phyloP scores from a whole-genome alignment of 2,113 vertebrate genomes.

The Sterrhoptilus dennistouni region DNA sequence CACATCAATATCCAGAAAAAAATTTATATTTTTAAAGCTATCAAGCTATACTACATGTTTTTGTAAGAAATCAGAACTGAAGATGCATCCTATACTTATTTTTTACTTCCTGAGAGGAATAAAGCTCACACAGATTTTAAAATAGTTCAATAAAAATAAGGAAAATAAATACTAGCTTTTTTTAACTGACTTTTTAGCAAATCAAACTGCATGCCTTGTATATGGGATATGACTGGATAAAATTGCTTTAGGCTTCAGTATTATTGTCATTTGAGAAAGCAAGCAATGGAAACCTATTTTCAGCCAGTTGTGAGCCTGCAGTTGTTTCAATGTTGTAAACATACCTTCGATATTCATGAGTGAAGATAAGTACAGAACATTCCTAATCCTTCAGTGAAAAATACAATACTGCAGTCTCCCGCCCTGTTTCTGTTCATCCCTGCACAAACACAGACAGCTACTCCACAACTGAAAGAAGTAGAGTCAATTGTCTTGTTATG shows the following conservation, averaged over 20 bases:
- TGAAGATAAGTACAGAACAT: conserved; percentile 1
- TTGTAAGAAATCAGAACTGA: not conserved
- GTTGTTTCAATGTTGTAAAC: not conserved
- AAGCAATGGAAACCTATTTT: conserved; percentile 23
- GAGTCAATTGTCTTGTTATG: conserved; percentile 12
- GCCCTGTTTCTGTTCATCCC: not conserved
- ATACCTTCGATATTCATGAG: conserved; percentile 23
- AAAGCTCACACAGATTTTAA: not conserved
- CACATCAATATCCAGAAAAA: not conserved
- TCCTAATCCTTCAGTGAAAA: conserved; percentile 15
- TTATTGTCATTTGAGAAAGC: conserved; percentile 20
- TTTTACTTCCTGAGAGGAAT: not conserved
- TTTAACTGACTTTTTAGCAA: not conserved
- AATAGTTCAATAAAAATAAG: not conserved
- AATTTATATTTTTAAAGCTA: not conserved
- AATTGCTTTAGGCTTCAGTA: not conserved
- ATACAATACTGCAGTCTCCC: not conserved
- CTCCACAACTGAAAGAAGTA: not conserved
- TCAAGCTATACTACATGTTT: not conserved
- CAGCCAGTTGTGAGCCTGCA: not conserved
- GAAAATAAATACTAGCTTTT: not conserved
- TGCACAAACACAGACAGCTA: not conserved
- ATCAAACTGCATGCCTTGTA: not conserved
- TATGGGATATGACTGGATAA: not conserved
- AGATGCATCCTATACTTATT: not conserved